Percentiles rank a stretch among this genome's conserved stretches.
Conservation (phyloP, 1,140 invertebrate species). For the Panagrolaimus sp. region DNA sequence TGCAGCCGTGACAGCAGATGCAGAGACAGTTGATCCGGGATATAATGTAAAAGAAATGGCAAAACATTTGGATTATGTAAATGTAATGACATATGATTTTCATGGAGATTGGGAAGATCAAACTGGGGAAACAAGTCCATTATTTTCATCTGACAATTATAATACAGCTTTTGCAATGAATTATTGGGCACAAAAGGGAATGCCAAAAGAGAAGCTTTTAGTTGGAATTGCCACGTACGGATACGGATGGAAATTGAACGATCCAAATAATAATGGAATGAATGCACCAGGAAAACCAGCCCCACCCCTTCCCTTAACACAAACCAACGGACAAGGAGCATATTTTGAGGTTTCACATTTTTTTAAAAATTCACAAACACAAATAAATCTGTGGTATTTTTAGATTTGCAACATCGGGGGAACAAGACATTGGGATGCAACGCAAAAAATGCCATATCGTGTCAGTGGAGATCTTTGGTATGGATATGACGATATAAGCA, state of each 20-base stretch:
- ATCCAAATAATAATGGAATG: neutral
- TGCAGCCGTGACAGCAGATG: neutral
- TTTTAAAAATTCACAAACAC: too few relatives aligned
- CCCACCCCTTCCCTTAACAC: neutral
- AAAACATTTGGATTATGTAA: neutral
- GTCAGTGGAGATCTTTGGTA: neutral
- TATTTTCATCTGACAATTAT: neutral
- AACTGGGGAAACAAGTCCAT: neutral
- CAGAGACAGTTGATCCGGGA: neutral
- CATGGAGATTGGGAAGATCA: neutral
- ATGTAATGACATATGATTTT: neutral
- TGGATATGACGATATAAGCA: neutral
- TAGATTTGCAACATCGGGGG: conserved; percentile 12
- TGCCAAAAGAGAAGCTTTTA: neutral
- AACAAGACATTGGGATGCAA: conserved; percentile 18
- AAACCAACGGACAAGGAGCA: neutral
- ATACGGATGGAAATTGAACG: neutral
- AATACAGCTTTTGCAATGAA: neutral
- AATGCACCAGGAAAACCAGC: neutral
- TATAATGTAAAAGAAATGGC: neutral
- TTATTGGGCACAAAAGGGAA: neutral
- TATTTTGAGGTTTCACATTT: neutral
- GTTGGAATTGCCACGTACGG: neutral
- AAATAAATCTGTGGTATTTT: neutral
- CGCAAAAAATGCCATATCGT: conserved; percentile 2